Base-by-base conservation (phyloP, 2,113 vertebrate genomes). In the Acanthisitta chloris region DNA sequence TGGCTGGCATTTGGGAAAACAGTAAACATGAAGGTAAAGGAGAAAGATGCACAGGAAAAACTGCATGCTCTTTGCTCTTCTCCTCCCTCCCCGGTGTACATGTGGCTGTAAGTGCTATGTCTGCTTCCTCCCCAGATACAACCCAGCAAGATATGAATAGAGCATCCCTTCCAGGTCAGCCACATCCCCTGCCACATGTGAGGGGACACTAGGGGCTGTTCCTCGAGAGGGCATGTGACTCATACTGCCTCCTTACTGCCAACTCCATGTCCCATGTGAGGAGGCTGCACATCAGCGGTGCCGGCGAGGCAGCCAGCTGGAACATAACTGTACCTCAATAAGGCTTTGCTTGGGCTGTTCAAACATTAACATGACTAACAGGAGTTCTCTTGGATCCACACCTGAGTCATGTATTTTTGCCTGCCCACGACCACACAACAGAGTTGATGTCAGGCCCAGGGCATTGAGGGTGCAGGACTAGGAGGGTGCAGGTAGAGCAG, bases 261-360 rank as follows among this genome's bases (percentile, higher is more conserved):
- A 31, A 12, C 8, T 46, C 36, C 33, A 52, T 20, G 33, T 58
- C 29, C 49, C 7, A 4, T 3, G 9, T 1, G 3, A 78, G 43
- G 28, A 25, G 42, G 49, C 48, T 83, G 64, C 34, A 42, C 14
- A 71, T 62, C 38, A 12, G 3, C 34, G n/a, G 70, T 54, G 62
- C 34, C 4, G 1, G 46, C 0, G 1, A 62, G 62, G n/a, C 25
- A 62, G 34, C 12, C 1, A 0, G 11, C 9, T 34, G 54, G 31
- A 57, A 18, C 1, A 0, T n/a, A 72, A 65, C 17, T 33, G 8
- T 21, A 28, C 33, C 51, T 38, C 14, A 21, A 3, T 17, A 72
- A 65, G 17, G 12, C 45, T 73, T 58, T 66, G 61, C 38, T 46
- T 21, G 34, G 15, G 33, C 43, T 45, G 33, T n/a, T 78, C 49